Base-by-base conservation (phyloP, 2,888 invertebrate species). In the Timema podura region DNA sequence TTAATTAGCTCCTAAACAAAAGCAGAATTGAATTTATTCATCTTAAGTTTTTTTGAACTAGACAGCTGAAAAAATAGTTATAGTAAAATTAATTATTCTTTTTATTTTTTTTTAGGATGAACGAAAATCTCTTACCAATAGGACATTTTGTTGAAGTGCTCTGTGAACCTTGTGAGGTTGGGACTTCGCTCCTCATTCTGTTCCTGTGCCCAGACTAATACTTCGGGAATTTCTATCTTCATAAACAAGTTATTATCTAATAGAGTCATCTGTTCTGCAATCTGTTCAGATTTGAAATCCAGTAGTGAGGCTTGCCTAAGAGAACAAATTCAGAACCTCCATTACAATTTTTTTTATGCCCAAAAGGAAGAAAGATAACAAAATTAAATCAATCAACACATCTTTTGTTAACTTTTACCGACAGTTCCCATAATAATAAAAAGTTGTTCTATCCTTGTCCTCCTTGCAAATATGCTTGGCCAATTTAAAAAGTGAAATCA, bases 111-210 rank as follows among this genome's bases (percentile, higher is more conserved):
- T 44, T 70, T 65, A 72, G 48, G 49, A 67, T 45, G 67, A 71
- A 71, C 10, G 51, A 57, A 51, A 67, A 61, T 65, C 13, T 76
- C 81, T 79, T 79, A 88, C 98, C 98, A 98, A 79, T 94, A 98
- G 71, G 97, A 97, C 95, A 98, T 96, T 84, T 98, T 98, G 81
- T 99, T 99, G 82, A 99, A 99, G 83, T 99, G 98, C 81, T 98
- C 97, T 0, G 99, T 99, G 80, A 99, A 99, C 75, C 92, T 86
- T 48, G 96, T 97, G 71, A 99, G 86, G 82, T 99, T 98, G 5
- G 98, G 98, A 79, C 97, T 96, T 76, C 93, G 88, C 80, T 98
- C 97, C 81, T 98, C 98, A 75, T 94, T 95, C 82, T 98, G 98
- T 80, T 98, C 96, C 78, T 95, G 91, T 51, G 98, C 95, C 97